Evolutionary conservation across 23 tunicate species (phyloP), one percentile per base, ranked within the genome.

Genomic region (Phallusia fumigata): DNA sequence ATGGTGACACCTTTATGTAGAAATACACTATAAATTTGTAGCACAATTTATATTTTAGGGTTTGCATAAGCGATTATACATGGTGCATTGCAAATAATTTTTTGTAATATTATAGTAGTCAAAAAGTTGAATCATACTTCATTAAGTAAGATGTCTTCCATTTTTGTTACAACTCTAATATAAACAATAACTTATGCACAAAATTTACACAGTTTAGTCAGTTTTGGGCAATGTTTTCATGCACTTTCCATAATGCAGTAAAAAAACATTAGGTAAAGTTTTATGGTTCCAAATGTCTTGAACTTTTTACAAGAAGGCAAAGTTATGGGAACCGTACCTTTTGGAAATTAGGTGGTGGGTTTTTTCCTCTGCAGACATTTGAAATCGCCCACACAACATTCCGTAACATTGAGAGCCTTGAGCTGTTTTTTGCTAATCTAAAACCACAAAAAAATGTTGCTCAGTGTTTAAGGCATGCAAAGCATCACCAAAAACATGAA

Each of bases 331-430:
- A 24, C 11, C 26, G 73, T 19, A 94, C 98, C 82, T 94, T 79
- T 83, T 85, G 65, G 72, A 89, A 94, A 73, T 86, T 82, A 18
- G 97, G 97, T 11, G 99, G 99, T 24, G 99, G 95, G 51, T 80
- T 84, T 82, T 97, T 97, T 35, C 97, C 97, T 32, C 99, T 78
- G 53, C 97, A 92, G 2, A 97, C 88, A 51, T 97, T 97, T 31
- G 99, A 97, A 85, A 97, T 92, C 26, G 93, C 86, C 99, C 99
- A 97, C 45, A 94, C 93, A 26, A 92, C 93, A 83, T 97, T 97
- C 19, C 91, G 73, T 36, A 86, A 49, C 78, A 89, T 78, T 15
- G 98, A 86, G 24, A 83, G 77, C 30, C 90, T 30, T 22, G 53
- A 79, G 45, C 64, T 83, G 11, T 84, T 33, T 81, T 87, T 85